Percentiles rank a stretch among this genome's conserved stretches.
phyloP scores from a whole-genome alignment of 2,113 vertebrate genomes.

The Climacteris rufus region DNA sequence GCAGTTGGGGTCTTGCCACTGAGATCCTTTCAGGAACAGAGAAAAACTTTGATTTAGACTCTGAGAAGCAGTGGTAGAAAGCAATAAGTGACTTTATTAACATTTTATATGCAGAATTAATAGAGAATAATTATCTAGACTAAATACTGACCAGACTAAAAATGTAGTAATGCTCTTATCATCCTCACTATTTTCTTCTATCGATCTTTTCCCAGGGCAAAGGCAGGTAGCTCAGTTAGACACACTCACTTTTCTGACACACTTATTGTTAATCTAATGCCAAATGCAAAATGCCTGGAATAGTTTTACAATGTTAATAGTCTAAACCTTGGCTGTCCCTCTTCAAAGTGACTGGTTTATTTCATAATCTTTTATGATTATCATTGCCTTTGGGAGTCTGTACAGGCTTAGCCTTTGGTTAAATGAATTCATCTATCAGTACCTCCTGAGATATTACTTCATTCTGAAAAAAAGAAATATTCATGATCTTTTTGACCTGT shows the following conservation, averaged over 20 bases:
- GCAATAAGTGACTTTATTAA: neutral
- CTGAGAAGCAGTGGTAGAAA: neutral
- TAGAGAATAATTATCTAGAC: neutral
- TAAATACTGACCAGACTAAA: neutral
- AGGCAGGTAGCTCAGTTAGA: neutral
- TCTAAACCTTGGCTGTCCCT: neutral
- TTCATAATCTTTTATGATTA: neutral
- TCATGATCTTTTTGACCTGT: neutral
- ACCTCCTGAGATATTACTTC: neutral
- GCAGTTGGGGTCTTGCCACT: neutral
- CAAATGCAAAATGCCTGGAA: neutral
- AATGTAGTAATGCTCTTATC: neutral
- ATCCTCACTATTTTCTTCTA: neutral
- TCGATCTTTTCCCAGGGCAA: neutral
- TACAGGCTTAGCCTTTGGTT: neutral
- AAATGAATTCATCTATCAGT: neutral
- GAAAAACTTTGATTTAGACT: neutral
- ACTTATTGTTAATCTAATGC: neutral
- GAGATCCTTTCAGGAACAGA: neutral
- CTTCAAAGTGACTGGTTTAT: neutral
- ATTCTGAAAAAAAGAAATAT: neutral
- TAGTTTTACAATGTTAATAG: neutral
- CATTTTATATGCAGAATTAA: neutral
- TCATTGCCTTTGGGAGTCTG: neutral
- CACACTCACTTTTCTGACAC: neutral